Evolutionary conservation across 2,113 vertebrate species (phyloP).

Genomic region (Anarrhichthys ocellatus): DNA sequence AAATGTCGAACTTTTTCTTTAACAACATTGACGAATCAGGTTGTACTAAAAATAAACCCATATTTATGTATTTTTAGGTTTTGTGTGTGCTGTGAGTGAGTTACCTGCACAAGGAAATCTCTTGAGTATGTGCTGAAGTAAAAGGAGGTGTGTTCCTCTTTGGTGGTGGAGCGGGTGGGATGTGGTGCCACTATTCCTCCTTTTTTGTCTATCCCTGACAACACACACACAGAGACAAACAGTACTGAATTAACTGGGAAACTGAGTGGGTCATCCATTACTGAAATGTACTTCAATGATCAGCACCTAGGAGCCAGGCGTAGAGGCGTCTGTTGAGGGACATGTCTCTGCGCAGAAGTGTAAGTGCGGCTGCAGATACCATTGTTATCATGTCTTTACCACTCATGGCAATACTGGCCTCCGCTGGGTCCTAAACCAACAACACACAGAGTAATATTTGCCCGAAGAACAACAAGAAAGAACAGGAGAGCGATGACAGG

Average conservation of each 20-base stretch:
- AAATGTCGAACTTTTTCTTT: background rate
- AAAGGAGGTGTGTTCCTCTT: constrained; percentile 87
- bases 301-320: constrained; percentile 93
- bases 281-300: background rate
- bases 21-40: background rate
- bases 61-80: background rate
- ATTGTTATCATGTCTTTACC: constrained; percentile 85
- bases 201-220: constrained; percentile 92
- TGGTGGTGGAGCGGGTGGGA: constrained; percentile 77
- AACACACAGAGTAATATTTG: constrained; percentile 23
- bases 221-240: constrained; percentile 1
- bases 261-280: background rate
- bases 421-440: constrained; percentile 81
- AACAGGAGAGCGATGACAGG: background rate
- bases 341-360: constrained; percentile 96
- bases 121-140: constrained; percentile 95
- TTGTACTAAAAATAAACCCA: background rate
- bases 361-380: constrained; percentile 90
- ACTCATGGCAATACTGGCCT: constrained; percentile 81
- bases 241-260: background rate
- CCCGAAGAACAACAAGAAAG: background rate
- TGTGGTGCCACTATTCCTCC: constrained; percentile 87
- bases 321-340: constrained; percentile 96
- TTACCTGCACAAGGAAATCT: constrained; percentile 92
- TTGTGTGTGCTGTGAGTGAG: background rate